Evolutionary conservation across 1,140 invertebrate genomes (phyloP).

Genomic region (Oscheius sp.): DNA sequence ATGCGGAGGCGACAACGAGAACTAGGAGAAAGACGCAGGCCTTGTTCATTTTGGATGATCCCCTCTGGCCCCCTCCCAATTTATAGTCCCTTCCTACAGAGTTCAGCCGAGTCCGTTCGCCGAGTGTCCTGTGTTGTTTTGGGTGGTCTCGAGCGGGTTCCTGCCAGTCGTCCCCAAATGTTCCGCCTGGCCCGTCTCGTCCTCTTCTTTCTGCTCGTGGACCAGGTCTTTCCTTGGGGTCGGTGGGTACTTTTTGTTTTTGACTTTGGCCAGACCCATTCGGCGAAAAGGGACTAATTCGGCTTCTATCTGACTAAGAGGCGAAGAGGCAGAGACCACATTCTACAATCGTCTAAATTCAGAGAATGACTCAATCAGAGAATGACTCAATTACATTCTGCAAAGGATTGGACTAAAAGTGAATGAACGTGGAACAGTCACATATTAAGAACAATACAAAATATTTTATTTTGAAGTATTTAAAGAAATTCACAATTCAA

Average conservation of each 20-base stretch:
- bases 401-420: not conserved
- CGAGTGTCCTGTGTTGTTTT: not conserved
- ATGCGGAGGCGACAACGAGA: no score
- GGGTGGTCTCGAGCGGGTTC: not conserved
- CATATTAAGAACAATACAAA: no score
- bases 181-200: conserved; percentile 6
- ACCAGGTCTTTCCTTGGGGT: not conserved
- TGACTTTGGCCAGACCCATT: conserved; percentile 9
- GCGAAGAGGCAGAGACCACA: no score
- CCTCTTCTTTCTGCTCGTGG: not conserved
- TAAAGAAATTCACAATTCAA: no score
- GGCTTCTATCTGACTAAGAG: no score
- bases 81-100: not conserved
- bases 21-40: not conserved
- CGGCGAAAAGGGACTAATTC: not conserved
- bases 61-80: not conserved
- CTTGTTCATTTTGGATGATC: conserved; percentile 30
- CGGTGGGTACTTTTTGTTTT: not conserved
- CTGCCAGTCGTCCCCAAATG: conserved; percentile 15
- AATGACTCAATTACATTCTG: not conserved
- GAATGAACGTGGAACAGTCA: no score
- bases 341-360: not conserved
- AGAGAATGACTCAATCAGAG: conserved; percentile 1
- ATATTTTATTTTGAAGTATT: no score
- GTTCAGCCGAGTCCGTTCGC: not conserved